Conservation (phyloP, 2,113 vertebrate species). For the Pterocles burchelli region DNA sequence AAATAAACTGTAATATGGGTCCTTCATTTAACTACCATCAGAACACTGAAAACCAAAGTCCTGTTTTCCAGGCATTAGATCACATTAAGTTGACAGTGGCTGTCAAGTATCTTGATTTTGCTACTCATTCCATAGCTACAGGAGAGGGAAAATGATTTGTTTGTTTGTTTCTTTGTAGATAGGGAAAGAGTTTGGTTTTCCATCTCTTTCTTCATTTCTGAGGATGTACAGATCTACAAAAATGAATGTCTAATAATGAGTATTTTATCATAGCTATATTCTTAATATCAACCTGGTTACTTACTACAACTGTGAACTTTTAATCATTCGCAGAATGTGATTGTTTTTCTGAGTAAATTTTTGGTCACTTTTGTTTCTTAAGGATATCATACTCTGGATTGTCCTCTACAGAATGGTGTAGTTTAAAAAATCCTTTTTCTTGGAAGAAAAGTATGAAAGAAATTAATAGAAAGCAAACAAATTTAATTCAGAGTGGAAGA, state of each 20-base stretch:
- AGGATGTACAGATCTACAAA: neutral
- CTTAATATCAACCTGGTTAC: neutral
- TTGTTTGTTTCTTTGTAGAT: neutral
- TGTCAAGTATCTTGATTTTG: neutral
- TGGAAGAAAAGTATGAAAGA: neutral
- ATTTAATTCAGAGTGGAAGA: neutral
- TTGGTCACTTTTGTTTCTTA: neutral
- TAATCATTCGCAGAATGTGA: neutral
- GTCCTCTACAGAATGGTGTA: neutral
- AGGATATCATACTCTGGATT: neutral
- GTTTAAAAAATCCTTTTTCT: neutral
- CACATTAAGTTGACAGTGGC: neutral
- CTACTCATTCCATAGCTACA: neutral
- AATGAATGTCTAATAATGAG: neutral
- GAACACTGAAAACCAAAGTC: neutral
- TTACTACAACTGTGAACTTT: neutral
- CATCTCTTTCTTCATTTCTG: neutral
- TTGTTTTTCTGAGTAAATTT: neutral
- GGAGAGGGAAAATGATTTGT: fast-evolving
- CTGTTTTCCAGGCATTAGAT: neutral
- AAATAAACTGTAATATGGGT: neutral
- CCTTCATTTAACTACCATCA: neutral
- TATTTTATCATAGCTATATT: neutral
- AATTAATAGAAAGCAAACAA: neutral
- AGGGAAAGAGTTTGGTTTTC: neutral